phyloP scores from a whole-genome alignment of 2,888 invertebrate genomes.

The Acanthopleura granulata region DNA sequence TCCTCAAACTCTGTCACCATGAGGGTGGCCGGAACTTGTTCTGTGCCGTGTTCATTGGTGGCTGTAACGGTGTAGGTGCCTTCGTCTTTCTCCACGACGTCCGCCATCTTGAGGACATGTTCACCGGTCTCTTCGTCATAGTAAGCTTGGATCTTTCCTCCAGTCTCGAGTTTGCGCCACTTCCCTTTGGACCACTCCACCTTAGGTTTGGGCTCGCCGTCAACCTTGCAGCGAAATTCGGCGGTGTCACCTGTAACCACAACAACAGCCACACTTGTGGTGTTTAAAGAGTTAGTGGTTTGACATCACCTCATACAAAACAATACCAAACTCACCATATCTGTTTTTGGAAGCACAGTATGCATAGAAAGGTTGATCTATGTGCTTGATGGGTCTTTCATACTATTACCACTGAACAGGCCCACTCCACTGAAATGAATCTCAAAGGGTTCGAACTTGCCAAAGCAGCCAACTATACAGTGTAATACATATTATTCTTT shows the following conservation, averaged over 20 bases:
- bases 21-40: constrained; percentile 65
- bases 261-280: no score
- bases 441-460: no score
- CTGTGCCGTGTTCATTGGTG: constrained; percentile 65
- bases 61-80: constrained; percentile 68
- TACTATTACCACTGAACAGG: no score
- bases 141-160: constrained; percentile 55
- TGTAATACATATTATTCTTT: no score
- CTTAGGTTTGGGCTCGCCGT: constrained; percentile 64
- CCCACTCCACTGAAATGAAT: no score
- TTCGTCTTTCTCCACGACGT: constrained; percentile 63
- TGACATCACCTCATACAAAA: no score
- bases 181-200: constrained; percentile 69
- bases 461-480: no score
- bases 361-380: no score
- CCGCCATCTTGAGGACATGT: constrained; percentile 62
- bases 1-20: constrained; percentile 67
- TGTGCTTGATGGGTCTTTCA: no score
- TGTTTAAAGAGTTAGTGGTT: no score
- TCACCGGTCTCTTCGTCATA: constrained; percentile 57
- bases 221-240: constrained; percentile 64
- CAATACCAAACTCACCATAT: no score
- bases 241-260: constrained; percentile 53
- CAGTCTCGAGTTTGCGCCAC: constrained; percentile 64
- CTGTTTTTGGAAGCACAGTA: no score